A percentile compares a stretch with the other conserved stretches of the same genome.
phyloP scores from a whole-genome alignment of 2,113 vertebrate species.

The Lepus europaeus region DNA sequence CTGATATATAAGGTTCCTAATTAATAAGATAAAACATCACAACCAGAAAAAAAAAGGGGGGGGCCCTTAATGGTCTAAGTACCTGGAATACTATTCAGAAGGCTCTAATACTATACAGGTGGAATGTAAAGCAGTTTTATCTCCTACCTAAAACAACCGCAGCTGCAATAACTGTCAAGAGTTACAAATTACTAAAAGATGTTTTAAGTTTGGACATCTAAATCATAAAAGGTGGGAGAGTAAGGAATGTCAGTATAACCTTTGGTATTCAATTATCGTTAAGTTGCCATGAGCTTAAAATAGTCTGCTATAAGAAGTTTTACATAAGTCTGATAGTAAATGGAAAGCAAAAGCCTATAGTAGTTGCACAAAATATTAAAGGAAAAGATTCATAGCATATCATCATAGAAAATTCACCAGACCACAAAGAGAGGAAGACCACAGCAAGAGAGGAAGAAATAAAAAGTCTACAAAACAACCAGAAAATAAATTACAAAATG shows the following conservation, averaged over 20 bases:
- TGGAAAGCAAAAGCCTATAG: background rate
- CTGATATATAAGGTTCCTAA: background rate
- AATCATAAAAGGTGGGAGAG: background rate
- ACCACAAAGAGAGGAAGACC: background rate
- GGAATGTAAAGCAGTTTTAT: background rate
- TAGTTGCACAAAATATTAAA: background rate
- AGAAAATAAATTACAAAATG: background rate
- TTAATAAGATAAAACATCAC: background rate
- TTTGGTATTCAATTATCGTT: background rate
- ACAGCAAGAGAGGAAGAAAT: background rate
- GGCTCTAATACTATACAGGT: background rate
- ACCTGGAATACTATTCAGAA: background rate
- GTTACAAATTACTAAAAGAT: background rate
- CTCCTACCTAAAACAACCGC: background rate
- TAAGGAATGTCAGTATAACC: background rate
- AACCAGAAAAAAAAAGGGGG: background rate
- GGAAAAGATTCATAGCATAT: background rate
- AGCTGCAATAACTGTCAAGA: background rate
- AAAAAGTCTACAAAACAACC: background rate
- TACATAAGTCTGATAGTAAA: background rate
- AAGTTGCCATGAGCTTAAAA: background rate
- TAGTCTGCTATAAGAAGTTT: background rate
- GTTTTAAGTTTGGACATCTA: background rate
- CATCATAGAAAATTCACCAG: background rate
- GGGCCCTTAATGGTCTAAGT: background rate